Evolutionary conservation across 2,113 vertebrate species (phyloP), one percentile per base, ranked within the genome.

Genomic region (Cheilinus undulatus): DNA sequence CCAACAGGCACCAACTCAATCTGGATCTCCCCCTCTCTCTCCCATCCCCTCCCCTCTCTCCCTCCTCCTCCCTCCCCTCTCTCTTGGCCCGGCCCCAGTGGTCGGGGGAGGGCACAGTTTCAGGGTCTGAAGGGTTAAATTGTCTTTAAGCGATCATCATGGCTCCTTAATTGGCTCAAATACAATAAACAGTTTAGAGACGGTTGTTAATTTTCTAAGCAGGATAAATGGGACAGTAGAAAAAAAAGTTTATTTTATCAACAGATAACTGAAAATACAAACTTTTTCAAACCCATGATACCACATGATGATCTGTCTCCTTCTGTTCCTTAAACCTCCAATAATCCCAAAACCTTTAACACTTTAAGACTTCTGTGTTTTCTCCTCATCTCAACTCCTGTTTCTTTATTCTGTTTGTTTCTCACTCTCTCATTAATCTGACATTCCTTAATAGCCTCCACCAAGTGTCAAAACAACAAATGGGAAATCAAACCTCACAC

Each of bases 21-120:
- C 28, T 24, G 64, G 8, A 5, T 42, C 40, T 42, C 40, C 5
- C 40, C 15, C 40, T 17, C 13, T 3, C 30, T 5, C n/a, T 14
- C 57, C 32, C 2, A 14, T 20, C 11, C 34, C 5, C 27, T 14
- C 13, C 28, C 42, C 69, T 11, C n/a, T 42, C 67, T 26, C 10
- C 53, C 26, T 28, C 27, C 36, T 43, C 26, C 13, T 11, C 50
- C 26, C 23, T 20, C 30, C 59, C 22, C 15, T 22, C 36, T 49
- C 19, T 62, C 30, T 13, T 57, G 59, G 68, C 43, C 65, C 68
- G 28, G 49, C 70, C 71, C 73, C 59, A 23, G 56, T 3, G 51
- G 56, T 22, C 46, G 61, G 72, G 77, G 69, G 79, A 80, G 73
- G 73, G 68, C 64, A 61, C 64, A 62, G 23, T 24, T 19, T 20